phyloP scores from a whole-genome alignment of 2,113 vertebrate species.

The Crotophaga sulcirostris region DNA sequence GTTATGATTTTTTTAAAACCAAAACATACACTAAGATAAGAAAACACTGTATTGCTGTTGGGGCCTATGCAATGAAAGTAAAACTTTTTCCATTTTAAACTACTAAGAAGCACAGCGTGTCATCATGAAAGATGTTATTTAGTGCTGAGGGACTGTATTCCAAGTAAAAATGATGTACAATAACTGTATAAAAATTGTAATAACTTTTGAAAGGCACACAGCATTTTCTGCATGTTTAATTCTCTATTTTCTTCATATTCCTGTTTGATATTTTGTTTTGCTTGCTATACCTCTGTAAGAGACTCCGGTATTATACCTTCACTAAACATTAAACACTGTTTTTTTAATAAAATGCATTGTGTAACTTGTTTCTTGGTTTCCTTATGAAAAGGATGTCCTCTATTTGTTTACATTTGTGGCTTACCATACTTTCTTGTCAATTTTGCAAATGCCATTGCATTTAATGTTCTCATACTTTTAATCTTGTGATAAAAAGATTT shows the following conservation, averaged over 20 bases:
- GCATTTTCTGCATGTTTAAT: neutral
- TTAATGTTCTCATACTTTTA: neutral
- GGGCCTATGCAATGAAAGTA: neutral
- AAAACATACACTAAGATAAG: no score
- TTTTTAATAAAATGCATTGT: neutral
- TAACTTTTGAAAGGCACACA: neutral
- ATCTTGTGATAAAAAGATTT: neutral
- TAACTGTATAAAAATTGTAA: neutral
- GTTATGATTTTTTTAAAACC: neutral
- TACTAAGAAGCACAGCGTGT: neutral
- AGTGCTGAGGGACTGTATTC: neutral
- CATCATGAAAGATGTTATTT: neutral
- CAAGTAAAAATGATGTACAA: neutral
- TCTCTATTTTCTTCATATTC: neutral
- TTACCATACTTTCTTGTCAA: neutral
- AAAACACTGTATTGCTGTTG: neutral
- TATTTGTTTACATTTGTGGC: neutral
- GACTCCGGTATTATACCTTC: neutral
- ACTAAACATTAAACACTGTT: neutral
- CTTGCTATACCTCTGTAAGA: neutral
- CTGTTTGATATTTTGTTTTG: neutral
- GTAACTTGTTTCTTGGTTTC: constrained; percentile 42
- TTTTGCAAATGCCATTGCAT: neutral
- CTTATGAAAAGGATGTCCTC: constrained; percentile 24
- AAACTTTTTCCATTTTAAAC: neutral